Percentiles rank a stretch among this genome's conserved stretches.
These are phyloP conservation scores for Triplophysa siluroides DNA, from an alignment of 2,113 vertebrate species.

Conservation along the genomic window DNA sequence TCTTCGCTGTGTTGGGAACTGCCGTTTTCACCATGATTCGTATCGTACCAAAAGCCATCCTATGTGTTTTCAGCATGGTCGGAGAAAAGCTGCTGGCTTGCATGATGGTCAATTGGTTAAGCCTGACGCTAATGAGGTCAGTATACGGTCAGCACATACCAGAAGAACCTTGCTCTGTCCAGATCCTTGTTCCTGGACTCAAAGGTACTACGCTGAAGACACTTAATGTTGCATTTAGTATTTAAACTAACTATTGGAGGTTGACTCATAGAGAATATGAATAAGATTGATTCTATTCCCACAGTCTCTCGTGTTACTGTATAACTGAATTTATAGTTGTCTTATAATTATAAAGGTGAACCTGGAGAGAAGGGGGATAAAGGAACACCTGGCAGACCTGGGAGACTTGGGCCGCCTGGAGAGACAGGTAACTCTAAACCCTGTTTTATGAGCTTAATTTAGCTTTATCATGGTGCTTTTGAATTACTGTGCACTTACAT, in stretches of 20 bases:
- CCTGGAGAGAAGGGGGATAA: conserved; percentile 90
- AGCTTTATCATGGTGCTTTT: not conserved
- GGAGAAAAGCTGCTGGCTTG: conserved; percentile 71
- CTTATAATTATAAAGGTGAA: conserved; percentile 77
- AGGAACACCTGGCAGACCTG: conserved; percentile 88
- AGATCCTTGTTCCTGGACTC: conserved; percentile 95
- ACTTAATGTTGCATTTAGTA: not conserved
- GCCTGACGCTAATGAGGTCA: conserved; percentile 75
- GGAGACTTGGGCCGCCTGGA: conserved; percentile 90
- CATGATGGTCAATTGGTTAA: conserved; percentile 76
- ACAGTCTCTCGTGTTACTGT: not conserved
- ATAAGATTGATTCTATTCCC: not conserved
- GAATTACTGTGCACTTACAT: not conserved
- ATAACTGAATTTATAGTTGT: not conserved
- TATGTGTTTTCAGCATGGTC: conserved; percentile 78
- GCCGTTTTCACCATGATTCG: not conserved
- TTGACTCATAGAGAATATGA: not conserved
- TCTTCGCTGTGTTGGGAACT: not conserved
- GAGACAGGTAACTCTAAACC: conserved; percentile 78
- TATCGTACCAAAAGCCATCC: conserved; percentile 50
- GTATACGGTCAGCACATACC: conserved; percentile 79
- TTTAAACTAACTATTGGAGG: too few species aligned
- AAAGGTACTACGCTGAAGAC: conserved; percentile 79
- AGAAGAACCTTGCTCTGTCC: conserved; percentile 92
- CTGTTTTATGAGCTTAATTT: not conserved